Evolutionary conservation across 2,797 vertebrate species (phyloP), one percentile per base, ranked within the genome.

Genomic region (Lindbergichthys nudifrons): DNA sequence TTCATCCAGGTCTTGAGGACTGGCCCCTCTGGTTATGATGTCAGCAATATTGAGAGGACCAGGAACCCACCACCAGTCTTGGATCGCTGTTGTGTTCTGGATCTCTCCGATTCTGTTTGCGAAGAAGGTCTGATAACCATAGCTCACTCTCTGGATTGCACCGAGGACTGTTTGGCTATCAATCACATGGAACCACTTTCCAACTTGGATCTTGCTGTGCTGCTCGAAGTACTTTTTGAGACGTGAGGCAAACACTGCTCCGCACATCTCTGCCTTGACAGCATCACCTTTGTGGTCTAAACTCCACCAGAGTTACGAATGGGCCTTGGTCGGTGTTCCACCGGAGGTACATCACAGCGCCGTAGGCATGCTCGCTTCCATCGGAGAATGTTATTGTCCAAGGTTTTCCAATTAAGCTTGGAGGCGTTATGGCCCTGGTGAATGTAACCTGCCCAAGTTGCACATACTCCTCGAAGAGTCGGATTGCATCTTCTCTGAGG

Each of bases 371-470:
- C 10, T 59, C 61, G 10, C 66, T 70, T 2, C 67, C 39, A 47
- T 70, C 54, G 1, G 67, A 50, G n/a, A 73, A 73, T 16, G 51
- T 57, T 57, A 67, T 47, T 21, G 41, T 48, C 64, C 64, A 53
- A 0, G 57, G 48, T 26, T 61, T 36, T 15, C 57, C 26, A 4
- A 3, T 18, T 16, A 43, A 26, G 4, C 8, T 1, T 2, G 1
- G 3, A 68, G 57, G 47, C 23, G 72, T 75, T 10, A 61, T 63
- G 64, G 41, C 75, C 10, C 62, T 60, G 7, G 65, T 70, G 46
- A 65, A 73, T 0, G 10, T 65, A 0, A 65, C 21, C 3, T 64
- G 50, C 4, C 15, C 8, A 1, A 63, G 69, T 0, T 1, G 42
- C 0, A 1, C 5, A 5, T 57, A 43, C n/a, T 65, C 32, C 2